Base-by-base conservation (phyloP, 2,888 invertebrate genomes). In the Nemapogon koenigi region DNA sequence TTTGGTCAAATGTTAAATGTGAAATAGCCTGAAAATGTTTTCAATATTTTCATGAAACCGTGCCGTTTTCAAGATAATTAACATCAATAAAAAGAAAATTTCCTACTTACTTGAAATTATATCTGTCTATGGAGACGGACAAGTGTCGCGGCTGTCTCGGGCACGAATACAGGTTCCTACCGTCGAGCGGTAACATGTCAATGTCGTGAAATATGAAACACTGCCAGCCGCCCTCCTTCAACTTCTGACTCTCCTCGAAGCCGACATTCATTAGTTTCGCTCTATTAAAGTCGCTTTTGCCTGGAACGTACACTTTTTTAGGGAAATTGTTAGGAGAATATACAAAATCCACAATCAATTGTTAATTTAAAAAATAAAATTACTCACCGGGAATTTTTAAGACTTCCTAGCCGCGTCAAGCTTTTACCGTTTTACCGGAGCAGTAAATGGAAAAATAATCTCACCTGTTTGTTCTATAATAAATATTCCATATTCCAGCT, bases 201-300 rank as follows among this genome's bases (percentile, higher is more conserved):
- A 97, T 94, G 70, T 97, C 97, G 75, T 97, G 97, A 72, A 97
- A 97, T 51, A 97, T 87, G 72, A 94, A 96, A 73, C 97, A 97
- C 59, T 94, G 88, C 82, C 88, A 92, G 26, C 82, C 76, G 26
- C 80, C 81, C 4, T 81, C 60, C 44, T 67, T 69, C 44, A 64
- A 50, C 56, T 90, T 90, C 59, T 90, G 81, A 14, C 96, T 94
- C 71, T 98, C 97, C 47, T 84, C 83, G 68, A 89, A 97, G 7
- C 98, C 98, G 15, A 98, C 89, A 71, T 99, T 99, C 93, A 99
- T 94, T 47, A 99, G 81, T 82, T 93, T 91, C 2, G 96, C 98
- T 41, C 95, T 86, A 71, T 97, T 97, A 71, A 97, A 97, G 30
- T 83, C 81, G 43, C 81, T 83, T 39, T 69, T 79, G 31, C 85